These are phyloP conservation scores for crab-eating macaque (Macaca fascicularis) DNA, from an alignment of 2,113 vertebrate genomes.

Conservation along the genomic window DNA sequence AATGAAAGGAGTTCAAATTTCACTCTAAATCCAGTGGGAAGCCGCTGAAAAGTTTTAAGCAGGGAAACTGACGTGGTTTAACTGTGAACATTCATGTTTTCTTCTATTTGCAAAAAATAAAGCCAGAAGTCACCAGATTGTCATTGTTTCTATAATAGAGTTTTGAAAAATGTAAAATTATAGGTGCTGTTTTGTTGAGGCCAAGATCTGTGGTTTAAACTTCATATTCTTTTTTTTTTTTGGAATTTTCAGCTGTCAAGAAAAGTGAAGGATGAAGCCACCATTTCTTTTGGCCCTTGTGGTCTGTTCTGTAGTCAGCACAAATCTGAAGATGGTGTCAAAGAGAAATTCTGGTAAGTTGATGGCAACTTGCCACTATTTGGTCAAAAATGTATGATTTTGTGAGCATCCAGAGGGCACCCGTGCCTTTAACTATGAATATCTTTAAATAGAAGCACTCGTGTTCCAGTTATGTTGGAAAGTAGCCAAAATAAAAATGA, in stretches of 20 bases:
- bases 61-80: not conserved
- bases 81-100: constrained; percentile 68
- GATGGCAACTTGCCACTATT: constrained; percentile 63
- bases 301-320: constrained; percentile 88
- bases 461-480: constrained; percentile 35
- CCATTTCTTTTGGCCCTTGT: constrained; percentile 88
- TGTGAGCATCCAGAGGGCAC: constrained; percentile 4
- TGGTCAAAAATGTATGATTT: constrained; percentile 43
- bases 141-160: constrained; percentile 48
- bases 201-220: constrained; percentile 74
- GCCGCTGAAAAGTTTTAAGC: not conserved
- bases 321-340: constrained; percentile 94
- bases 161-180: constrained; percentile 69
- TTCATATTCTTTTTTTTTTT: constrained; percentile 58
- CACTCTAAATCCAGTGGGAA: not conserved
- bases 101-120: constrained; percentile 68
- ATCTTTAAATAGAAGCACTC: constrained; percentile 44
- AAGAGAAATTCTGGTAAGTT: constrained; percentile 98
- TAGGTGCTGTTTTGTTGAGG: constrained; percentile 70
- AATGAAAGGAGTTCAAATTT: not conserved
- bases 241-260: constrained; percentile 82
- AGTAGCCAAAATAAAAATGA: constrained; percentile 56
- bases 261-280: constrained; percentile 90
- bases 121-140: constrained; percentile 47
- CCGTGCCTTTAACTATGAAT: constrained; percentile 26